These are phyloP conservation scores for Salvelinus sp. DNA, from an alignment of 2,113 vertebrate genomes.

Conservation along the genomic window DNA sequence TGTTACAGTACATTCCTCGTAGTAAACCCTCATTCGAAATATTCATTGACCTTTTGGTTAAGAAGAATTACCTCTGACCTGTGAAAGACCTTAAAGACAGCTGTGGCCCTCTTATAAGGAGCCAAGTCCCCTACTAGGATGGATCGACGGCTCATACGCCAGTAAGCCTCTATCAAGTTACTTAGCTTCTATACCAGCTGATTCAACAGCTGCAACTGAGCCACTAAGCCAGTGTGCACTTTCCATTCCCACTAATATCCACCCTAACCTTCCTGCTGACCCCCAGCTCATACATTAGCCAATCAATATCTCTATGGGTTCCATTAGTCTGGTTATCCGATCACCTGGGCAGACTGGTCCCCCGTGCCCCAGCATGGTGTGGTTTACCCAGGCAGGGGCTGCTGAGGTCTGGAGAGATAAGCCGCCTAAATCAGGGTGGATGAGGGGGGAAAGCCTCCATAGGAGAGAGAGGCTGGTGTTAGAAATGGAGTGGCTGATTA, in stretches of 20 bases:
- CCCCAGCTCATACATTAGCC: slow-evolving; percentile 34
- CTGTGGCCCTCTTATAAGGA: slow-evolving; percentile 54
- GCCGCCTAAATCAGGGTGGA: slow-evolving; percentile 24
- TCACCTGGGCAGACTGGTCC: slow-evolving; percentile 37
- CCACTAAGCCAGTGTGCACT: slow-evolving; percentile 16
- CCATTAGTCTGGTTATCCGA: background rate
- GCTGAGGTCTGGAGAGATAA: slow-evolving; percentile 26
- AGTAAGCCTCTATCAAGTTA: slow-evolving; percentile 30
- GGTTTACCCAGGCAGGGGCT: slow-evolving; percentile 31
- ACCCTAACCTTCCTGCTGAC: slow-evolving; percentile 50
- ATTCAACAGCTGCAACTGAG: slow-evolving; percentile 59
- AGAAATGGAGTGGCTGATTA: slow-evolving; percentile 26
- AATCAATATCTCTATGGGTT: slow-evolving; percentile 61
- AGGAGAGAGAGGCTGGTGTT: slow-evolving; percentile 25
- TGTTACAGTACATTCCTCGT: slow-evolving; percentile 17
- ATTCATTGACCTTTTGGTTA: slow-evolving; percentile 46
- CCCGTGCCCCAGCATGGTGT: slow-evolving; percentile 28
- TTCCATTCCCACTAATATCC: slow-evolving; percentile 43
- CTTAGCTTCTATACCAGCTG: slow-evolving; percentile 30
- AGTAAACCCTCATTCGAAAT: slow-evolving; percentile 37
- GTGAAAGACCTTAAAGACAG: slow-evolving; percentile 33
- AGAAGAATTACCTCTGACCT: slow-evolving; percentile 44
- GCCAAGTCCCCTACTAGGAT: slow-evolving; percentile 44
- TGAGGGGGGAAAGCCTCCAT: slow-evolving; percentile 32
- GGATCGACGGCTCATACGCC: slow-evolving; percentile 30